Evolutionary conservation across 2,797 vertebrate genomes (phyloP).

Genomic region (Hydrolagus colliei): DNA sequence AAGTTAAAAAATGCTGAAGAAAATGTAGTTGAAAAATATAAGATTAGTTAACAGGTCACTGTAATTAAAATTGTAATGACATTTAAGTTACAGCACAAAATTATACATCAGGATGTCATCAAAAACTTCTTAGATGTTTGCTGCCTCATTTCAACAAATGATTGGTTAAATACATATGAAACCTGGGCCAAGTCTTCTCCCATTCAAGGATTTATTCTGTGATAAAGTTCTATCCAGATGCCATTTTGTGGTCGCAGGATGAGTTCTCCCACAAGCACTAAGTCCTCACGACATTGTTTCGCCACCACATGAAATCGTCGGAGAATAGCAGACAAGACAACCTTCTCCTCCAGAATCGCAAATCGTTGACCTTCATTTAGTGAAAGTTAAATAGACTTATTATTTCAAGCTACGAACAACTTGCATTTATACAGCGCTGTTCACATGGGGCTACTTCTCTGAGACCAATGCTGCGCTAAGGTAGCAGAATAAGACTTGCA

Average conservation of each 20-base stretch:
- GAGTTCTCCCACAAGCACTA: conserved; percentile 67
- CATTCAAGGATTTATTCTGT: conserved; percentile 44
- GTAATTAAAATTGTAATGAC: neutral
- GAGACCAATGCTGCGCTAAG: neutral
- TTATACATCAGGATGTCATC: neutral
- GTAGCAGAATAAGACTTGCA: too few species aligned
- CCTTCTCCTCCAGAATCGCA: conserved; percentile 86
- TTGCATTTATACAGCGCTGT: neutral
- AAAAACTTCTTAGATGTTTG: neutral
- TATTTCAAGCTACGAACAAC: neutral
- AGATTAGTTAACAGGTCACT: neutral
- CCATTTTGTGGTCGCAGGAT: conserved; percentile 78
- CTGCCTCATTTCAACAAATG: neutral
- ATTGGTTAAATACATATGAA: too few species aligned
- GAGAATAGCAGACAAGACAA: conserved; percentile 70
- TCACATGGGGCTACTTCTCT: neutral
- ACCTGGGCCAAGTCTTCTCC: too few species aligned
- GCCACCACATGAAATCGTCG: conserved; percentile 71
- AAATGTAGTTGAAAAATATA: neutral
- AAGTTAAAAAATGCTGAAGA: too few species aligned
- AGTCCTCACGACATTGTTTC: conserved; percentile 67
- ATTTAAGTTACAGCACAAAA: neutral
- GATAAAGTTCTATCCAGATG: conserved; percentile 69
- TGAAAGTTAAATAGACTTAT: neutral
- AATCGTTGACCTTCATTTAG: conserved; percentile 75